These are phyloP conservation scores for Gerosis bhagava DNA, from an alignment of 2,888 invertebrate species.

Conservation along the genomic window DNA sequence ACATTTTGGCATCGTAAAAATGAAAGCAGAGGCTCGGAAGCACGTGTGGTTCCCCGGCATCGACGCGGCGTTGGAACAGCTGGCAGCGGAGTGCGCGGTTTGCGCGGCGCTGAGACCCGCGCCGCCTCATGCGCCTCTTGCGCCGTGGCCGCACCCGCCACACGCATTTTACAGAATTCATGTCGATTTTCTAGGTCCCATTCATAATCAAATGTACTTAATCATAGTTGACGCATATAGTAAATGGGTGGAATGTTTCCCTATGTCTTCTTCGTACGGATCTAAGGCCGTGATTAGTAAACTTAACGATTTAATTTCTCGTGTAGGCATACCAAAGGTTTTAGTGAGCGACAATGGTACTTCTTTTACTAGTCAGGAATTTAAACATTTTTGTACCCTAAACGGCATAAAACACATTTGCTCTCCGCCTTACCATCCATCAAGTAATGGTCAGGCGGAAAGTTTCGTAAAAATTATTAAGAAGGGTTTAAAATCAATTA, in stretches of 20 bases:
- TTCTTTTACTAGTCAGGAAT: slow-evolving; percentile 21
- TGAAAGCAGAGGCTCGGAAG: slow-evolving; percentile 27
- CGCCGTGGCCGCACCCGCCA: slow-evolving; percentile 8
- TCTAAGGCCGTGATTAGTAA: slow-evolving; percentile 18
- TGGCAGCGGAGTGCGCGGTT: slow-evolving; percentile 13
- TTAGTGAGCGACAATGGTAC: slow-evolving; percentile 29
- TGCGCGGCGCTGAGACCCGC: slow-evolving; percentile 7
- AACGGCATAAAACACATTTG: slow-evolving; percentile 26
- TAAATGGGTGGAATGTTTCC: slow-evolving; percentile 28
- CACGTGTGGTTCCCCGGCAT: slow-evolving; percentile 29
- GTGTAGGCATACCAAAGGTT: slow-evolving; percentile 17
- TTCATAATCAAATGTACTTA: slow-evolving; percentile 2
- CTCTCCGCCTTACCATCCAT: slow-evolving; percentile 24
- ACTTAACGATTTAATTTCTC: slow-evolving; percentile 25
- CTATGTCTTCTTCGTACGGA: slow-evolving; percentile 4
- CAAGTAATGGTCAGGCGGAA: slow-evolving; percentile 28
- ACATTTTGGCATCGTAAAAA: slow-evolving; percentile 27
- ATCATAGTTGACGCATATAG: slow-evolving; percentile 8
- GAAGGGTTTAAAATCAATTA: slow-evolving; percentile 30
- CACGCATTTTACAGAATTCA: slow-evolving; percentile 2
- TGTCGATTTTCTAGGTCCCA: not conserved
- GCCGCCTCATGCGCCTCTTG: slow-evolving; percentile 4
- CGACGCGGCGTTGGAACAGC: slow-evolving; percentile 24
- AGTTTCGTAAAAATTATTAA: slow-evolving; percentile 34
- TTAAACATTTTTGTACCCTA: slow-evolving; percentile 21